These are phyloP conservation scores for Lepus americanus DNA, from an alignment of 2,113 vertebrate species.

Conservation along the genomic window DNA sequence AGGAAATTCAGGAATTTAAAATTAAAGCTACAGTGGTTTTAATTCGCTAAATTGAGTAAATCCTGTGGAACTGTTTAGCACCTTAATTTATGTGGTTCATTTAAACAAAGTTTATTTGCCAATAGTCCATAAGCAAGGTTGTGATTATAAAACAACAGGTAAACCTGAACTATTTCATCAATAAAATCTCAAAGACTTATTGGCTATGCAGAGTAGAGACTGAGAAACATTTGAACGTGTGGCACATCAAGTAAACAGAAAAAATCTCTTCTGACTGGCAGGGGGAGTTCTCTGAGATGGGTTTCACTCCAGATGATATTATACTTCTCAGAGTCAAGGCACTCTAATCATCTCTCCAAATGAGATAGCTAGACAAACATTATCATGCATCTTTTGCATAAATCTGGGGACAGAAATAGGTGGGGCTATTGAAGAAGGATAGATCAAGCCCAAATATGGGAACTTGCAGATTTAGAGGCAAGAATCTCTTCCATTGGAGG, in stretches of 20 bases:
- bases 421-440: not conserved
- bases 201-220: too few relatives aligned
- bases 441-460: not conserved
- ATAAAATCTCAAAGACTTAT: not conserved
- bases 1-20: not conserved
- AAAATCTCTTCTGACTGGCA: not conserved
- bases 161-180: not conserved
- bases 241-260: not conserved
- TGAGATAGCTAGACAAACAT: not conserved
- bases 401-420: not conserved
- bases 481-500: not conserved
- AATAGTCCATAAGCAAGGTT: not conserved
- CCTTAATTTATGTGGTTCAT: not conserved
- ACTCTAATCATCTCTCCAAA: not conserved
- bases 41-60: constrained; percentile 32
- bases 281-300: not conserved
- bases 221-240: not conserved
- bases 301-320: not conserved
- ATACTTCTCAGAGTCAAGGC: not conserved
- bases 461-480: not conserved
- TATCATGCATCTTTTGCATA: not conserved
- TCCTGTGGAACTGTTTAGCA: not conserved
- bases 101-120: not conserved
- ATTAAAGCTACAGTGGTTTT: not conserved
- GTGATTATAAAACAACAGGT: not conserved